These are phyloP conservation scores for Perca flavescens DNA, from an alignment of 2,113 vertebrate species.

Conservation along the genomic window DNA sequence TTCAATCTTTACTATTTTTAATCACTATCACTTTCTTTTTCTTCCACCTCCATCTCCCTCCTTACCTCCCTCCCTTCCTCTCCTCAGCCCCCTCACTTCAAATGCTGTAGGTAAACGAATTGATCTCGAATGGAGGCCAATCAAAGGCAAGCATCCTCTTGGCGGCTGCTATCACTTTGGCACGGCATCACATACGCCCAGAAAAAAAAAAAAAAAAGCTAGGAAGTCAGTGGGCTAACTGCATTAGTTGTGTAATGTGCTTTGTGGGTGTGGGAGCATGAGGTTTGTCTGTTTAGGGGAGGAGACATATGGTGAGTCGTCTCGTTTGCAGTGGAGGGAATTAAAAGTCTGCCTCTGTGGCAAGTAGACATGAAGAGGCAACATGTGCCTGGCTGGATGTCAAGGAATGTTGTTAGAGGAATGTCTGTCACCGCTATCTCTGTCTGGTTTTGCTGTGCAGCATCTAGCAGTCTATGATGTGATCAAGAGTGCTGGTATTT, in stretches of 20 bases:
- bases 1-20: constrained; percentile 37
- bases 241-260: constrained; percentile 56
- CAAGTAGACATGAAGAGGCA: constrained; percentile 27
- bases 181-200: constrained; percentile 31
- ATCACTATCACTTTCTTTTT: constrained; percentile 23
- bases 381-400: constrained; percentile 43
- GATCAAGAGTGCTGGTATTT: constrained; percentile 7
- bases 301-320: constrained; percentile 35
- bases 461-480: neutral
- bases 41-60: constrained; percentile 11
- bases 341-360: constrained; percentile 49
- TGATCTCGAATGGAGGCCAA: constrained; percentile 54
- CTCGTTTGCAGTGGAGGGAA: constrained; percentile 33
- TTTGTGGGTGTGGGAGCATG: constrained; percentile 46
- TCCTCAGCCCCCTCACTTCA: constrained; percentile 18
- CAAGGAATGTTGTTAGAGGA: neutral
- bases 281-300: constrained; percentile 34
- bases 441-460: constrained; percentile 9
- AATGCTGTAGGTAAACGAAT: constrained; percentile 52
- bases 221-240: constrained; percentile 44
- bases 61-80: neutral
- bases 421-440: neutral
- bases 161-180: constrained; percentile 53
- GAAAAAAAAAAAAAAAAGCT: constrained; percentile 17
- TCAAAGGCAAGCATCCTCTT: constrained; percentile 59